Evolutionary conservation across 1,140 invertebrate species (phyloP).

Genomic region (Trialeurodes vaporariorum): DNA sequence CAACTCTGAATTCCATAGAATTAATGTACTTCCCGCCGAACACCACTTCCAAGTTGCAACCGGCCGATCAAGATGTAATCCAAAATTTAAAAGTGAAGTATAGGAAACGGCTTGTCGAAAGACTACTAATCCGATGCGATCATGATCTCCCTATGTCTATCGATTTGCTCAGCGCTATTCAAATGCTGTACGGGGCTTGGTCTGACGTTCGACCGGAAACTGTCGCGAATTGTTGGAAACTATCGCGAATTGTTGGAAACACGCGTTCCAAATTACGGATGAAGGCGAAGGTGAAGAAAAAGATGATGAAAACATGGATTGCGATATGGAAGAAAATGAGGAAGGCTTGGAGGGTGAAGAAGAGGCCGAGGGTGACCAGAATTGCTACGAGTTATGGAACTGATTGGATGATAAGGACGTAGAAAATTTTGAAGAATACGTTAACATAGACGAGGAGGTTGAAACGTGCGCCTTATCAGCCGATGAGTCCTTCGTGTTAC

Average conservation of each 20-base stretch:
- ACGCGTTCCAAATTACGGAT: no score
- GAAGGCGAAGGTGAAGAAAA: no score
- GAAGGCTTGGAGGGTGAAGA: not conserved
- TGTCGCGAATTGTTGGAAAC: constrained; percentile 9
- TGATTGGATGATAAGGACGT: no score
- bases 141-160: constrained; percentile 3
- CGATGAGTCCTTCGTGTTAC: no score
- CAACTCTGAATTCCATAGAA: constrained; percentile 13
- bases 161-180: constrained; percentile 4
- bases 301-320: no score
- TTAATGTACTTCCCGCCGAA: constrained; percentile 24
- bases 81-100: constrained; percentile 16
- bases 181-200: constrained; percentile 7
- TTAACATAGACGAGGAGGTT: no score
- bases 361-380: not conserved
- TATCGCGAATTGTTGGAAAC: no score
- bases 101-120: constrained; percentile 3
- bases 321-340: no score
- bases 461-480: no score
- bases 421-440: no score
- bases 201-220: constrained; percentile 4
- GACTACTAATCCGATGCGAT: constrained; percentile 6
- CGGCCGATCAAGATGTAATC: constrained; percentile 35
- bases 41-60: constrained; percentile 33
- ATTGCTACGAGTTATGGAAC: no score